Base-by-base conservation (phyloP, 1,140 invertebrate genomes). In the Lepidurus apus region DNA sequence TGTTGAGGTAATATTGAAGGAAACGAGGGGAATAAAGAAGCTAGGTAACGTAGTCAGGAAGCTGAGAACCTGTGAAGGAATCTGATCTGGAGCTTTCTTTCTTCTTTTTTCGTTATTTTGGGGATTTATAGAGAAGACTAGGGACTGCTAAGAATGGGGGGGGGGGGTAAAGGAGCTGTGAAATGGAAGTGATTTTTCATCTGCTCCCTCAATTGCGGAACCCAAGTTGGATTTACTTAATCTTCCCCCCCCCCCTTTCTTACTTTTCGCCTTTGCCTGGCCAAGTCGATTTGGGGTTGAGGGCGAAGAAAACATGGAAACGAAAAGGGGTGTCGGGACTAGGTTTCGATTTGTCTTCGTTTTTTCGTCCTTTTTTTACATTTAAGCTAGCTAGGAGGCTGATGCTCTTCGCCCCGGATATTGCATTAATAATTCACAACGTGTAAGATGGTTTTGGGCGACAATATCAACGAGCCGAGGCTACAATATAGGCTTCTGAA, bases 301-400 rank as follows among this genome's bases (percentile, higher is more conserved):
- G 44, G 76, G 74, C 77, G 79, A 77, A 78, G 74, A 73, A 74
- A 74, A 74, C 42, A 3, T n/a, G 74, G 24, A 42, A 75, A 75
- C 74, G 24, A 17, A 34, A 34, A 34, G 0, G 34, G 34, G 34
- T 34, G 34, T 0, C 34, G 3, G 2, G 34, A 34, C 3, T 34
- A 34, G 34, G 34, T 65, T 65, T 9, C 17, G 53, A 7, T 17
- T 9, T 65, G 7, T 65, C 7, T 65, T n/a, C 21, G 21, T 65
- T n/a, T 9, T 3, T 17, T 65, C n/a, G n/a, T n/a, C n/a, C n/a
- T 13, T 65, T 65, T 65, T 65, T 13, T 65, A 65, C 21, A 13
- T 65, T 11, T 17, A 65, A 21, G 34, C 34, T 34, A 34, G 34
- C 34, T 34, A 34, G 34, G 3, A 4, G 34, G 34, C 34, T 34